Evolutionary conservation across 2,888 invertebrate species (phyloP).

Genomic region (Dryococelus australis): DNA sequence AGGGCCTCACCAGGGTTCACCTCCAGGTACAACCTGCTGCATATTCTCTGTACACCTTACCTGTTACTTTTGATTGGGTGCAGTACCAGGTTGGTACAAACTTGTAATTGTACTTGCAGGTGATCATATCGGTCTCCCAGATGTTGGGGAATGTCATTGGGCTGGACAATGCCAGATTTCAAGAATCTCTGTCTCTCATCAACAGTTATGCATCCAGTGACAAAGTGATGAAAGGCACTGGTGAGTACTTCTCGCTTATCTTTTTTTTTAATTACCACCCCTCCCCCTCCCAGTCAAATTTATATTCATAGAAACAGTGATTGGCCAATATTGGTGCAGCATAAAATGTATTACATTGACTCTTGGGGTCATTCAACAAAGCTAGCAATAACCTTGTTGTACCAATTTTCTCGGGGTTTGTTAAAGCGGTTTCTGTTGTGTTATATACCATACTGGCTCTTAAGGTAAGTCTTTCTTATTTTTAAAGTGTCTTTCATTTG

Average conservation of each 20-base stretch:
- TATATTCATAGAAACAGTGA: too few relatives aligned
- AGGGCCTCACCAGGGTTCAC: constrained; percentile 87
- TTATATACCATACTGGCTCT: too few relatives aligned
- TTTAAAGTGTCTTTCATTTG: too few relatives aligned
- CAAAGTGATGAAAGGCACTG: constrained; percentile 93
- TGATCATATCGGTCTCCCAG: constrained; percentile 94
- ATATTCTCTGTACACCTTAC: neutral
- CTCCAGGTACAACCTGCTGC: constrained; percentile 69
- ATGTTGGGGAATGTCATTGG: constrained; percentile 91
- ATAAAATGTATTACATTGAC: too few relatives aligned
- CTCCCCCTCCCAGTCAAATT: too few relatives aligned
- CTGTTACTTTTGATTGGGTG: neutral
- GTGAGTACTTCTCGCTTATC: constrained; percentile 57
- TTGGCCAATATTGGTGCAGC: too few relatives aligned
- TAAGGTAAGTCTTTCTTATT: too few relatives aligned
- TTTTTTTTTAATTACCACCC: too few relatives aligned
- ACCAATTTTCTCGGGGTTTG: too few relatives aligned
- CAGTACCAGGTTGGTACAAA: neutral
- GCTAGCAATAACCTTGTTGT: too few relatives aligned
- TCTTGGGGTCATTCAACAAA: too few relatives aligned
- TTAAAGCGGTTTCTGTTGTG: too few relatives aligned
- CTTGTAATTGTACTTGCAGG: constrained; percentile 63
- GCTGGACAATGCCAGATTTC: constrained; percentile 91
- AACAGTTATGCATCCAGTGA: constrained; percentile 93
- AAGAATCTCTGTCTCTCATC: constrained; percentile 90